Evolutionary conservation across 2,797 vertebrate species (phyloP).

Genomic region (Chelon auratus): DNA sequence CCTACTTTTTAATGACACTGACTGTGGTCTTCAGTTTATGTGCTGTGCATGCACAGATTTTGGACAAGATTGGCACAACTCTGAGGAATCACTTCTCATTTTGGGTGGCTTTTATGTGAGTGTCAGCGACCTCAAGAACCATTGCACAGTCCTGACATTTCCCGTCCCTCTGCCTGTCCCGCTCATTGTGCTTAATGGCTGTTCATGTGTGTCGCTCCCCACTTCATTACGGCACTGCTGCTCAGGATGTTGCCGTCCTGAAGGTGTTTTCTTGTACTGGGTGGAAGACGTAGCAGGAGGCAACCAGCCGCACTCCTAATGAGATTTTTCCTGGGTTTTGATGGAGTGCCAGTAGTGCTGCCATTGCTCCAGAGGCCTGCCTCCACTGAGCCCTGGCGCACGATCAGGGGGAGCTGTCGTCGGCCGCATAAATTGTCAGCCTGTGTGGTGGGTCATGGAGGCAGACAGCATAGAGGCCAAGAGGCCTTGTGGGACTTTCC

Average conservation of each 20-base stretch:
- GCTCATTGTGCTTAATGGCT: conserved; percentile 44
- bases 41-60: background rate
- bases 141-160: conserved; percentile 10
- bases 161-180: conserved; percentile 29
- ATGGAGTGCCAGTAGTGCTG: conserved; percentile 84
- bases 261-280: conserved; percentile 69
- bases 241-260: conserved; percentile 58
- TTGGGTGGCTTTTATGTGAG: conserved; percentile 35
- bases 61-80: conserved; percentile 7
- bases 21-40: background rate
- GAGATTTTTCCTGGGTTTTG: conserved; percentile 83
- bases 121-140: conserved; percentile 37
- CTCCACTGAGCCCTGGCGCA: conserved; percentile 87
- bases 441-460: conserved; percentile 84
- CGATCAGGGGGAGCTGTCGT: conserved; percentile 92
- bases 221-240: conserved; percentile 35
- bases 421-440: conserved; percentile 88
- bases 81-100: conserved; percentile 15
- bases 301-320: conserved; percentile 74
- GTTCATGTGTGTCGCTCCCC: conserved; percentile 46
- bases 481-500: conserved; percentile 79
- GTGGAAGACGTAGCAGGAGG: conserved; percentile 59
- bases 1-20: conserved; percentile 10
- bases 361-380: conserved; percentile 78
- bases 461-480: conserved; percentile 75